Conservation (phyloP, 53 echinoderm and acorn worm genomes). For the Astropecten irregularis region DNA sequence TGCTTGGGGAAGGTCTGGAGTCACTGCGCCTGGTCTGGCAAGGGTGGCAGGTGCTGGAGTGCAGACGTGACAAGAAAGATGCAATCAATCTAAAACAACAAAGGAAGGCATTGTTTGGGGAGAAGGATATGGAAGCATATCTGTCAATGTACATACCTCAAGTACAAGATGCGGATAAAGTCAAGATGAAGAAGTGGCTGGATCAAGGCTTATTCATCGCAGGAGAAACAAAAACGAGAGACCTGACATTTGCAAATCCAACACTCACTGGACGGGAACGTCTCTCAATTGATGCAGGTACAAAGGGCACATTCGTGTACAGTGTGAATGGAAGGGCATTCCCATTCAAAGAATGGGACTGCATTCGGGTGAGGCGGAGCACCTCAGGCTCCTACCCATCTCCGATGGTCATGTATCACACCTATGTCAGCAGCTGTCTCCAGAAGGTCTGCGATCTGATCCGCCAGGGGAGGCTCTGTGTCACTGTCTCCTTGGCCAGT, state of each 20-base stretch:
- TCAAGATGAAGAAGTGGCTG: neutral
- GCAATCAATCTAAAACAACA: constrained; percentile 26
- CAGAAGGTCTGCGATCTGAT: neutral
- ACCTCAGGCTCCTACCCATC: neutral
- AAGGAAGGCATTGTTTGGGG: neutral
- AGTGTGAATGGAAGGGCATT: neutral
- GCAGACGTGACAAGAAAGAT: neutral
- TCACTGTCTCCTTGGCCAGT: neutral
- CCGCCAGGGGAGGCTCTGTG: neutral
- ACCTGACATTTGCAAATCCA: constrained; percentile 27
- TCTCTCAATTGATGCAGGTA: neutral
- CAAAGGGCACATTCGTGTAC: constrained; percentile 11
- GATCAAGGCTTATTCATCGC: constrained; percentile 28
- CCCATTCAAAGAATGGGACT: constrained; percentile 55
- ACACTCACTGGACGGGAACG: constrained; percentile 26
- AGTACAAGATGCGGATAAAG: neutral
- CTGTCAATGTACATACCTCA: neutral
- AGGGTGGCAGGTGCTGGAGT: constrained; percentile 43
- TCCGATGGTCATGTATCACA: constrained; percentile 37
- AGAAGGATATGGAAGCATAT: neutral
- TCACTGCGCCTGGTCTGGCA: constrained; percentile 19
- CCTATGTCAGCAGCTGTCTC: constrained; percentile 39
- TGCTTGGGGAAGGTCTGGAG: neutral
- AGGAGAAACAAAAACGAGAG: neutral
- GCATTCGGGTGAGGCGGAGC: neutral